Conservation (phyloP, 1,140 invertebrate genomes). For the Lepidurus arcticus region DNA sequence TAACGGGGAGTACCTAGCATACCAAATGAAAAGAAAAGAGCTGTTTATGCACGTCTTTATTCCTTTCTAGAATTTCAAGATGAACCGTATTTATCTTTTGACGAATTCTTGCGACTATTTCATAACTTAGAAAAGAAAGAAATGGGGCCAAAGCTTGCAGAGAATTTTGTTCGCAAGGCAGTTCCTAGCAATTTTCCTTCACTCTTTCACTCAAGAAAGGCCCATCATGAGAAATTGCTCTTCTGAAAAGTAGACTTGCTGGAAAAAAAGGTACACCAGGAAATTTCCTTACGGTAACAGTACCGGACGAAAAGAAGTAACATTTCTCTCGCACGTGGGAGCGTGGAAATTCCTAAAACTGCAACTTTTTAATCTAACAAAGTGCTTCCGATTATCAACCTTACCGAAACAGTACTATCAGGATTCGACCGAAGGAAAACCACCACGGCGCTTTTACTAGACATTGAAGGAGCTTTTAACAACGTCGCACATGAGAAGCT, state of each 20-base stretch:
- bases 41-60: not conserved
- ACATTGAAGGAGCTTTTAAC: too few species aligned
- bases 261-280: not conserved
- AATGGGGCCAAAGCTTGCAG: not conserved
- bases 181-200: not conserved
- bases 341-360: not conserved
- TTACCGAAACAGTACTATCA: too few species aligned
- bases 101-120: not conserved
- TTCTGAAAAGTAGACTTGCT: not conserved
- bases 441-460: too few species aligned
- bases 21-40: too few species aligned
- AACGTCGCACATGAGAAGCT: too few species aligned
- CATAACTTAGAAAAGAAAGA: not conserved
- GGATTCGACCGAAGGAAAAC: too few species aligned
- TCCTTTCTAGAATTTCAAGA: not conserved
- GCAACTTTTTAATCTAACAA: constrained; percentile 12
- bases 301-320: not conserved
- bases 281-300: not conserved
- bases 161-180: not conserved
- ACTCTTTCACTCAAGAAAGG: not conserved
- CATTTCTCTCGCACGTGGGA: not conserved
- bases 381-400: too few species aligned
- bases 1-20: too few species aligned
- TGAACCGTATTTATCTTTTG: not conserved
- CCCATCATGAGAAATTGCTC: not conserved